These are phyloP conservation scores for Drosophila suzukii DNA, from an alignment of 1,140 invertebrate genomes.

Conservation along the genomic window DNA sequence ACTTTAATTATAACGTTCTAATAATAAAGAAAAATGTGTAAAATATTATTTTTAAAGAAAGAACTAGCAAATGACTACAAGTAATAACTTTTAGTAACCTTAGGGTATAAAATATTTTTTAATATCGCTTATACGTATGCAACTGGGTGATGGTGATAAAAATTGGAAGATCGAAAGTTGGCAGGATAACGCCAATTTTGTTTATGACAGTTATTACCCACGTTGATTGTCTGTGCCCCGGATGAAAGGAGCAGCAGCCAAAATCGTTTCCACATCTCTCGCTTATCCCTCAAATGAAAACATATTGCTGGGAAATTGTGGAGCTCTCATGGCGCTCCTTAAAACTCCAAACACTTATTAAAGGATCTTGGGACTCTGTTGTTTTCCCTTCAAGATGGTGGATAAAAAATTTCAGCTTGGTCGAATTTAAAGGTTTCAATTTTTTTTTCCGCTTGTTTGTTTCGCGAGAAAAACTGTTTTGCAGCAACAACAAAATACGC, in stretches of 20 bases:
- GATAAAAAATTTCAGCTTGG: neutral
- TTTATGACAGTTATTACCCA: slow-evolving; percentile 82
- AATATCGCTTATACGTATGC: too few species aligned
- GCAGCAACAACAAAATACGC: too few species aligned
- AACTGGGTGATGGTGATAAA: neutral
- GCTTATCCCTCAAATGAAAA: slow-evolving; percentile 71
- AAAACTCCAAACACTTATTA: slow-evolving; percentile 16
- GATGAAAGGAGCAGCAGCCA: slow-evolving; percentile 55
- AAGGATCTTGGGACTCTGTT: slow-evolving; percentile 59
- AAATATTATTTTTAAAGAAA: slow-evolving; percentile 5
- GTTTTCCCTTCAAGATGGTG: slow-evolving; percentile 1
- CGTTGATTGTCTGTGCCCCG: slow-evolving; percentile 57
- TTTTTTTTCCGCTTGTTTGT: too few species aligned
- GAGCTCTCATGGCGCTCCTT: slow-evolving; percentile 23
- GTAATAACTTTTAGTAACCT: too few species aligned
- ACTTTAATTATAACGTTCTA: neutral
- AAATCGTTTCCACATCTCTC: slow-evolving; percentile 62
- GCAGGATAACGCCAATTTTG: slow-evolving; percentile 74
- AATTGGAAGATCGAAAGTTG: slow-evolving; percentile 21
- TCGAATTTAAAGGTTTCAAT: too few species aligned
- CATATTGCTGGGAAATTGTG: slow-evolving; percentile 60
- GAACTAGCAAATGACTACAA: neutral
- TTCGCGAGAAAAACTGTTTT: too few species aligned
- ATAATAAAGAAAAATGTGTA: neutral
- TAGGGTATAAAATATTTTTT: too few species aligned